Evolutionary conservation across 2,888 invertebrate species (phyloP), one percentile per base, ranked within the genome.

Genomic region (Ditula angustiorana): DNA sequence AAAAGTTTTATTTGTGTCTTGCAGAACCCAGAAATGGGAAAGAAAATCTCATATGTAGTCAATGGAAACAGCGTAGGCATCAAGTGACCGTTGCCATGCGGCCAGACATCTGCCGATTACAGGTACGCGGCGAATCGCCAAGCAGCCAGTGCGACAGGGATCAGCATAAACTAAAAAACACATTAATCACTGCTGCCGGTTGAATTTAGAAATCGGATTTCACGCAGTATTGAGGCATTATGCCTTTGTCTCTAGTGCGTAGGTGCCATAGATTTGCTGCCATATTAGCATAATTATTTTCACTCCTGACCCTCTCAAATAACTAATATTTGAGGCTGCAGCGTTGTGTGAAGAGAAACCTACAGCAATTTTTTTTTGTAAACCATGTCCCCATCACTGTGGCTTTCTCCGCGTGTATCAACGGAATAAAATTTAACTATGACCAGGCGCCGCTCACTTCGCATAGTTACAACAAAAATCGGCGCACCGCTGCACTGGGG

Each of bases 101-200:
- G 71, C 78, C 79, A 84, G 84, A 82, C 86, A 86, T 88, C 86
- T 86, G 85, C 85, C 82, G 71, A 87, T 85, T 86, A 86, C 71
- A 71, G 73, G 71, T 67, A 84, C 85, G 83, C 79, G 82, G 87
- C 89, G 91, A 88, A 88, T 91, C 79, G 79, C 72, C 85, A 91
- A 90, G 74, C 89, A 90, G 89, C 86, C 87, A 87, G 88, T 80
- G 81, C 71, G 70, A 77, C 74, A 75, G 80, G 80, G 83, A 84
- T 83, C 81, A 80, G 73, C 78, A 81, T 69, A 71, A 50, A 73
- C 74, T 70, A 76, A 71, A 78, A 83, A 79, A 84, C 81, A 79
- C 82, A 88, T 90, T 75, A 79, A 86, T 90, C 87, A 82, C 76
- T 78, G 72, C 71, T 72, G 74, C 71, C 75, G 75, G 78, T 41